A percentile compares a stretch with the other conserved stretches of the same genome.
phyloP scores from a whole-genome alignment of 2,113 vertebrate species.

The Smithornis capensis region DNA sequence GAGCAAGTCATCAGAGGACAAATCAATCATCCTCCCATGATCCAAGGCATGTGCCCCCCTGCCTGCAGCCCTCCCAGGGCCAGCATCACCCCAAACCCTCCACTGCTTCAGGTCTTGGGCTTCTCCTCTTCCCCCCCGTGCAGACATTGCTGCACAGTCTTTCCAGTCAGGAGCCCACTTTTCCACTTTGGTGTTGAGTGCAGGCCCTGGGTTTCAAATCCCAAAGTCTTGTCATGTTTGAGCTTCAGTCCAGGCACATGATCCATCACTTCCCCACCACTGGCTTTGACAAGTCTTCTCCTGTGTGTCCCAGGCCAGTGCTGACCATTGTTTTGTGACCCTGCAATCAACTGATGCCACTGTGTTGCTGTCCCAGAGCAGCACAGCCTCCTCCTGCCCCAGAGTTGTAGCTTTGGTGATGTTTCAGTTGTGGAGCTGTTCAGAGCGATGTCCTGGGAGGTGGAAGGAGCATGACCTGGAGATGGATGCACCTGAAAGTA shows the following conservation, averaged over 20 bases:
- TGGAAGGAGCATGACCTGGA: not conserved
- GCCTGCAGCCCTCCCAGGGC: not conserved
- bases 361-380: not conserved
- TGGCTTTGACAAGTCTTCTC: not conserved
- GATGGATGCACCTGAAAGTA: not conserved
- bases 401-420: not conserved
- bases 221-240: not conserved
- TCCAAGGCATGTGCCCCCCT: rapidly evolving
- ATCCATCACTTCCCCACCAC: not conserved
- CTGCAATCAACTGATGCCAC: not conserved
- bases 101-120: not conserved
- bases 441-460: not conserved
- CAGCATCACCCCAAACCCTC: not conserved
- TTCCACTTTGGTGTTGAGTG: not conserved
- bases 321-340: not conserved
- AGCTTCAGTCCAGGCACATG: rapidly evolving
- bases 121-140: not conserved
- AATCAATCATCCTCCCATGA: not conserved
- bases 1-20: not conserved
- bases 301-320: not conserved
- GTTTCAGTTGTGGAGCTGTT: not conserved
- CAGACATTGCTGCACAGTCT: not conserved
- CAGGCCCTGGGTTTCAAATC: not conserved
- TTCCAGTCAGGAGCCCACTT: not conserved
- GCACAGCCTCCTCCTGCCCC: not conserved